Percentiles rank a stretch among this genome's conserved stretches.
phyloP scores from a whole-genome alignment of 2,113 vertebrate species.

The Catharus bicknelli region DNA sequence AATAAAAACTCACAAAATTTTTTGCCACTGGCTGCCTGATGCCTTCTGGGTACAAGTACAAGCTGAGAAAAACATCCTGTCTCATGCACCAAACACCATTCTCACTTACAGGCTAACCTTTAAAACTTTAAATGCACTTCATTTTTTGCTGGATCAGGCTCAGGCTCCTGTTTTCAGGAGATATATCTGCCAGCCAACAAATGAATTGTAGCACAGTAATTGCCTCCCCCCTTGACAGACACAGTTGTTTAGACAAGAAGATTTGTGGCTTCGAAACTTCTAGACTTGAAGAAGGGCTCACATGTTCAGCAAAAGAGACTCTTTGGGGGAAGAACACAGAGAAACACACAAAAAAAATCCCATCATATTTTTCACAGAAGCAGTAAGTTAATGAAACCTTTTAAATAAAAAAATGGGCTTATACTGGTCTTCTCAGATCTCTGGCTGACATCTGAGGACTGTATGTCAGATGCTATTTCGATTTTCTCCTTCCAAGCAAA shows the following conservation, averaged over 20 bases:
- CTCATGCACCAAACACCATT: neutral
- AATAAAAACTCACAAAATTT: neutral
- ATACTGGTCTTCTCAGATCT: neutral
- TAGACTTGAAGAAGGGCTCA: neutral
- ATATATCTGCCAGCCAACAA: conserved; percentile 14
- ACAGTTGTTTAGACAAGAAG: conserved; percentile 7
- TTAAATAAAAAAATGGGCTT: neutral
- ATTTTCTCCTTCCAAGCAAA: conserved; percentile 13
- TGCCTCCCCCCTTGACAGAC: neutral
- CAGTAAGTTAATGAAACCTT: conserved; percentile 12
- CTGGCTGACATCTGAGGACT: neutral
- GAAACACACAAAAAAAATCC: neutral
- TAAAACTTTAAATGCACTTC: conserved; percentile 24
- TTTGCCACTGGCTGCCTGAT: neutral
- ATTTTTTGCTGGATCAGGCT: neutral
- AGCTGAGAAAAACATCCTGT: conserved; percentile 16
- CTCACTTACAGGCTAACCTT: conserved; percentile 11
- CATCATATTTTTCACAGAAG: neutral
- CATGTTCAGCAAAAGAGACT: neutral
- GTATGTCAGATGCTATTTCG: neutral
- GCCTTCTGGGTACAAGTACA: neutral
- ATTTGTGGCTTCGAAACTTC: conserved; percentile 18
- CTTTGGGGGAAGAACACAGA: neutral
- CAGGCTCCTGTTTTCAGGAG: neutral
- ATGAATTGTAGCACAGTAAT: conserved; percentile 8